Conservation (phyloP, 2,888 invertebrate genomes). For the Platypus cylindrus region DNA sequence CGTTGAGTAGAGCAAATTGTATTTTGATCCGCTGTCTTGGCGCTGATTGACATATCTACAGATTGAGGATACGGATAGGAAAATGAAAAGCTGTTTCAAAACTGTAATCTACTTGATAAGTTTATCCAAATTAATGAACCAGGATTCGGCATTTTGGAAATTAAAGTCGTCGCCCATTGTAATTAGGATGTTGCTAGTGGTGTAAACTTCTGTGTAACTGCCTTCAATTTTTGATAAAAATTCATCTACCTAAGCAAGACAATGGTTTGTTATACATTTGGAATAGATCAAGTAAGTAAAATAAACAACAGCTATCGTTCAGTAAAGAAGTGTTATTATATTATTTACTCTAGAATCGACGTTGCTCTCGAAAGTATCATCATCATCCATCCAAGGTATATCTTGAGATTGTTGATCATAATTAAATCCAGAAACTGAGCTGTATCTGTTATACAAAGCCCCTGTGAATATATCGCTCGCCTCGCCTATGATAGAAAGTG, state of each 20-base stretch:
- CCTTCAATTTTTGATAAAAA: slow-evolving; percentile 44
- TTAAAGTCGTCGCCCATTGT: slow-evolving; percentile 92
- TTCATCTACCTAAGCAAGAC: slow-evolving; percentile 38
- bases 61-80: background rate
- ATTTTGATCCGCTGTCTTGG: slow-evolving; percentile 24
- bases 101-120: slow-evolving; percentile 55
- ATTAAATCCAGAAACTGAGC: slow-evolving; percentile 82
- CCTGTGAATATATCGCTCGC: slow-evolving; percentile 42
- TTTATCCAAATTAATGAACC: slow-evolving; percentile 80
- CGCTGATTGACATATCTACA: slow-evolving; percentile 16
- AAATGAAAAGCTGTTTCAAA: background rate
- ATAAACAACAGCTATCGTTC: background rate
- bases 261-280: background rate
- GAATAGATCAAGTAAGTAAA: background rate
- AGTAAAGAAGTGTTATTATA: background rate
- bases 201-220: slow-evolving; percentile 42
- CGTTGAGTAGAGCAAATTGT: slow-evolving; percentile 71
- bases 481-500: slow-evolving; percentile 38
- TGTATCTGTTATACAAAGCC: slow-evolving; percentile 67
- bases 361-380: slow-evolving; percentile 68
- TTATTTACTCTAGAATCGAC: slow-evolving; percentile 52
- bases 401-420: slow-evolving; percentile 79
- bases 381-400: slow-evolving; percentile 78
- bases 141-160: slow-evolving; percentile 61
- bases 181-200: slow-evolving; percentile 64